Evolutionary conservation across 2,888 invertebrate species (phyloP), one percentile per base, ranked within the genome.

Genomic region (Linnaemya tessellans): DNA sequence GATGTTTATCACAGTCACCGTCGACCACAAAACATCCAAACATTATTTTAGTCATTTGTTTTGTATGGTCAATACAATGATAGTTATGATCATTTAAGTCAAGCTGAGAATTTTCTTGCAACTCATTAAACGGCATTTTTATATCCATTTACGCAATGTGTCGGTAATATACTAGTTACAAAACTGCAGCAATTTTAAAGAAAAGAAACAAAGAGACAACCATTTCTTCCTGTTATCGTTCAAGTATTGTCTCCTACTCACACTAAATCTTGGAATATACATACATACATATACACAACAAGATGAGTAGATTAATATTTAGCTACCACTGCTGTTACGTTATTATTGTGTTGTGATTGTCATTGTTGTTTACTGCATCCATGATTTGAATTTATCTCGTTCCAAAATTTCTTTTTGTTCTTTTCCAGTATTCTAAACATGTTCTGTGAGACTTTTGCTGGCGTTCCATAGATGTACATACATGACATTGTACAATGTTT

Each of bases 111-210:
- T 77, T 49, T 71, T 85, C 74, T 75, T 49, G 85, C 82, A 75
- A 79, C 90, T 91, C 91, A 89, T 90, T 90, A 91, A 91, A 91
- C 89, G 90, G 90, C 89, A 90, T 90, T 90, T 90, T 89, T 90
- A 89, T 89, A 87, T 88, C 87, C 88, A 87, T 87, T 87, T 86
- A 86, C 85, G 86, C 82, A 86, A 86, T 80, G 68, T 81, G 79
- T 81, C 43, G 41, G 22, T 25, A 49, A 43, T 77, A 84, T 81
- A 80, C 18, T 18, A 20, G 22, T n/a, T 22, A 67, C 58, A 54
- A 58, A 74, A 86, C 84, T 70, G 51, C 75, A 75, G 22, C 49
- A 25, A 56, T 18, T 0, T 9, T 10, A 67, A 70, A 70, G 78
- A 78, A 67, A 80, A 79, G 84, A 79, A 85, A 83, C 86, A 78